Percentiles rank a stretch among this genome's conserved stretches.
Evolutionary conservation across 2,113 vertebrate genomes (phyloP).

Genomic region (Xiphophorus hellerii): DNA sequence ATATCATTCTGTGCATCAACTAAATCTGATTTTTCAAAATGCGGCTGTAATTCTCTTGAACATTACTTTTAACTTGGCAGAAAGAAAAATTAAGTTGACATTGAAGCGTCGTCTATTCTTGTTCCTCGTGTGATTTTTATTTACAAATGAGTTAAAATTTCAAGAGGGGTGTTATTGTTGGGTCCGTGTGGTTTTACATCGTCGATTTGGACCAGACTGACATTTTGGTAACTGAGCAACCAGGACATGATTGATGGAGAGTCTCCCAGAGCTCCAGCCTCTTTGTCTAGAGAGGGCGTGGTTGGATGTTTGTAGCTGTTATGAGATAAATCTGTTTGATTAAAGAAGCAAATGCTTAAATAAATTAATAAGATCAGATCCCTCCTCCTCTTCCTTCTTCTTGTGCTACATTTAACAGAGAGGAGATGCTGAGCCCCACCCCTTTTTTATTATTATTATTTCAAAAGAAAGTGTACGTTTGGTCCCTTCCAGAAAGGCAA

Average conservation of each 20-base stretch:
- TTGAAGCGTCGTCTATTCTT: no score
- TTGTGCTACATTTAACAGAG: constrained; percentile 6
- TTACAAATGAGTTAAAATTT: background rate
- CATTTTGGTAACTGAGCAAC: constrained; percentile 28
- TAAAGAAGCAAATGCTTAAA: background rate
- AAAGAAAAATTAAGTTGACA: background rate
- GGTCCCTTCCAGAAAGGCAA: background rate
- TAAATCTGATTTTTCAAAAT: background rate
- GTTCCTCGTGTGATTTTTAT: background rate
- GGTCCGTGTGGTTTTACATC: background rate
- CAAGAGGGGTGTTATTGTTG: background rate
- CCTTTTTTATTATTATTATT: background rate
- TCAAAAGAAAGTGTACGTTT: background rate
- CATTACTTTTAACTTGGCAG: background rate
- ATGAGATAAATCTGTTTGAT: background rate
- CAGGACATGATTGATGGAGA: constrained; percentile 35
- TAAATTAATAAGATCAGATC: background rate
- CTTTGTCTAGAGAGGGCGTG: constrained; percentile 53
- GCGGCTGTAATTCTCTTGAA: background rate
- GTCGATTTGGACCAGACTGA: constrained; percentile 14
- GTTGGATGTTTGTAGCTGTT: background rate
- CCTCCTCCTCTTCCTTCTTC: no score
- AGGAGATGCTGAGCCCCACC: constrained; percentile 37
- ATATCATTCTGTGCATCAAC: background rate
- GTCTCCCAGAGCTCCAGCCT: constrained; percentile 13